phyloP scores from a whole-genome alignment of 2,113 vertebrate genomes.

The Tretioscincus oriximinensis region DNA sequence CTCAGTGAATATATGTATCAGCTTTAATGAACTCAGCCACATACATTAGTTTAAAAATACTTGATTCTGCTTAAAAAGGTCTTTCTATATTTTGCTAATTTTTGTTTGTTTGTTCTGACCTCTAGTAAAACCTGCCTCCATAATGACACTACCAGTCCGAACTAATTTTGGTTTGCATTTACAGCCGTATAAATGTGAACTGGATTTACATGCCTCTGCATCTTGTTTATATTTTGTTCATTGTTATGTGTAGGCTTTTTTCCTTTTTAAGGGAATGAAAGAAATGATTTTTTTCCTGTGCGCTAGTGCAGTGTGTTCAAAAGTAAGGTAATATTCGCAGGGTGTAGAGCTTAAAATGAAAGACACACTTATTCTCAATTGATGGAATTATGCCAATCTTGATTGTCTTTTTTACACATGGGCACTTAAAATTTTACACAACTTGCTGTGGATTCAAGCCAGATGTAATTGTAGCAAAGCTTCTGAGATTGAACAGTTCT shows the following conservation, averaged over 20 bases:
- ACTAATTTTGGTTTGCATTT: constrained; percentile 56
- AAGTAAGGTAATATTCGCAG: constrained; percentile 42
- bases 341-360: constrained; percentile 49
- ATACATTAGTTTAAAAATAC: constrained; percentile 7
- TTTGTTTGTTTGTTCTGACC: constrained; percentile 34
- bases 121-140: constrained; percentile 31
- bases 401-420: constrained; percentile 59
- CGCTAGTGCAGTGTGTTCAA: constrained; percentile 38
- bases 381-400: constrained; percentile 38
- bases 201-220: constrained; percentile 46
- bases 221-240: constrained; percentile 46
- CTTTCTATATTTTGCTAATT: constrained; percentile 47
- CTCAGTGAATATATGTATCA: constrained; percentile 13
- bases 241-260: constrained; percentile 54
- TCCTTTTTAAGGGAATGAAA: constrained; percentile 44
- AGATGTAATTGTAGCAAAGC: constrained; percentile 33
- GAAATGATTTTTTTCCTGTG: constrained; percentile 44
- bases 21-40: constrained; percentile 2
- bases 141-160: constrained; percentile 40
- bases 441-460: constrained; percentile 66
- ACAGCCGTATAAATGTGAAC: constrained; percentile 27
- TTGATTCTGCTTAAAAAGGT: constrained; percentile 39
- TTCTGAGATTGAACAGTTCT: constrained; percentile 45
- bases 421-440: constrained; percentile 58
- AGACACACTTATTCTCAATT: constrained; percentile 49